These are phyloP conservation scores for Sakesphorus luctuosus DNA, from an alignment of 2,113 vertebrate species.

Conservation along the genomic window DNA sequence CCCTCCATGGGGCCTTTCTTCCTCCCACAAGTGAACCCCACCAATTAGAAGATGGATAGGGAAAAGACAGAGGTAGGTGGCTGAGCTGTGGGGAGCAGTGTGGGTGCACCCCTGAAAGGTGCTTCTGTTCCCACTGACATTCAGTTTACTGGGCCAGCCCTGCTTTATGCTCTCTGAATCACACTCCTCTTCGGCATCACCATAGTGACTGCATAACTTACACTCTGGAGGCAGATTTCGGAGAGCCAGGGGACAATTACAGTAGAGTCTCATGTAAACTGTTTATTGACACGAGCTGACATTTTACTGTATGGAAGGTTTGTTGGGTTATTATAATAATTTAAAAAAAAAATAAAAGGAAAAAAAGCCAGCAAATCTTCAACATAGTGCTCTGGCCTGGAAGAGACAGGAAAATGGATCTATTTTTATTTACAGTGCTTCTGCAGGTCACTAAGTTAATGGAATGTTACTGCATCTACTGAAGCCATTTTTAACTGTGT, in stretches of 20 bases:
- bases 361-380: not conserved
- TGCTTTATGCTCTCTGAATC: not conserved
- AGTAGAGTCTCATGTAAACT: not conserved
- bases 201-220: not conserved
- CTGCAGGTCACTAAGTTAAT: constrained; percentile 19
- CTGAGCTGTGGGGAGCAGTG: accelerated
- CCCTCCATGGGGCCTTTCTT: not conserved
- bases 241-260: not conserved
- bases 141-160: not conserved
- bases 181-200: not conserved
- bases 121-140: not conserved
- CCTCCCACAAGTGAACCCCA: not conserved
- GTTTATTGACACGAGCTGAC: not conserved
- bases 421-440: constrained; percentile 25
- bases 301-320: not conserved
- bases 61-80: not conserved
- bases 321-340: not conserved
- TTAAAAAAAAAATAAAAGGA: not conserved
- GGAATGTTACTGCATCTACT: not conserved
- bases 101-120: not conserved
- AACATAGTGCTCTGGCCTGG: not conserved
- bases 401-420: not conserved
- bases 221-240: accelerated
- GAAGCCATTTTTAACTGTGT: not conserved
- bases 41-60: not conserved